phyloP scores from a whole-genome alignment of 2,113 vertebrate species.

The Amia ocellicauda region DNA sequence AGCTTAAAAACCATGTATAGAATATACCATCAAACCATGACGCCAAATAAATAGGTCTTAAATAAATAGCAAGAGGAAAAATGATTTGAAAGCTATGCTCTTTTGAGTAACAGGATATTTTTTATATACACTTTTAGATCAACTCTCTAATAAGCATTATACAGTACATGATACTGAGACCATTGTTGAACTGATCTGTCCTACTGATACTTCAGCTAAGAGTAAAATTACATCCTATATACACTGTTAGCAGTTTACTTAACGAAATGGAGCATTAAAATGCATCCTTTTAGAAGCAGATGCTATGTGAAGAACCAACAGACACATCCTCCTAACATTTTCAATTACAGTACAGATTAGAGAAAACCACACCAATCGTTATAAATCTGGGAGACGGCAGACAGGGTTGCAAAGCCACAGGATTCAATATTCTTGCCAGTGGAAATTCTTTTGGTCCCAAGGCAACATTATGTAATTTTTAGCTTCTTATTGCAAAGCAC shows the following conservation, averaged over 20 bases:
- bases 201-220: conserved; percentile 12
- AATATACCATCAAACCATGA: too few species aligned
- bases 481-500: neutral
- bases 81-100: too few species aligned
- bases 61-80: too few species aligned
- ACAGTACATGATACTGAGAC: conserved; percentile 17
- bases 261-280: conserved; percentile 7
- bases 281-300: conserved; percentile 17
- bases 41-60: too few species aligned
- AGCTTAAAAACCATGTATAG: too few species aligned
- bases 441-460: neutral
- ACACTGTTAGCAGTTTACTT: conserved; percentile 16
- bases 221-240: conserved; percentile 18
- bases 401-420: neutral
- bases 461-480: neutral
- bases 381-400: neutral
- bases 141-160: neutral
- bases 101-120: too few species aligned
- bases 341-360: conserved; percentile 3
- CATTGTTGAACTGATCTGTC: conserved; percentile 15
- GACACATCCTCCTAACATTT: conserved; percentile 5
- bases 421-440: neutral
- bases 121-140: too few species aligned
- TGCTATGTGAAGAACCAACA: conserved; percentile 15
- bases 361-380: conserved; percentile 2